Conservation (phyloP, 2,888 invertebrate genomes). For the Drosophila mulleri region DNA sequence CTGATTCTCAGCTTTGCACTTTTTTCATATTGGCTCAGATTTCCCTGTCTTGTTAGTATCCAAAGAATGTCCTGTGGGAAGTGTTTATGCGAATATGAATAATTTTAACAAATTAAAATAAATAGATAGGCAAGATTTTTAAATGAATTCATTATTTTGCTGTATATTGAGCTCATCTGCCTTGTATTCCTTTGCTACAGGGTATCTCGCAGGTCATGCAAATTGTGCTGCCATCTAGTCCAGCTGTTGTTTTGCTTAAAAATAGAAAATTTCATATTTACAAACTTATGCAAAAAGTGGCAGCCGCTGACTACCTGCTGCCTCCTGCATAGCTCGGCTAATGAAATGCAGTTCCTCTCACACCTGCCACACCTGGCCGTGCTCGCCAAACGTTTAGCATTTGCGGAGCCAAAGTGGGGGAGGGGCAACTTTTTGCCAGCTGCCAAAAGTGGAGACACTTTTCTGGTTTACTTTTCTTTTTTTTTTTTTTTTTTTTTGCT, state of each 20-base stretch:
- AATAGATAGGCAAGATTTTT: too few relatives aligned
- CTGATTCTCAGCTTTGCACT: slow-evolving; percentile 61
- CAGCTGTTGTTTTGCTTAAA: slow-evolving; percentile 52
- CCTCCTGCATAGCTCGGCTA: slow-evolving; percentile 55
- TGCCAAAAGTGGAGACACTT: slow-evolving; percentile 77
- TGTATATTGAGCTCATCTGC: too few relatives aligned
- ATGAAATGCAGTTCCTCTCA: slow-evolving; percentile 65
- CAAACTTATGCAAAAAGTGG: slow-evolving; percentile 77
- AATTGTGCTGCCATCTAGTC: neutral
- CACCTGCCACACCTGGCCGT: neutral
- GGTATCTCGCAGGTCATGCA: slow-evolving; percentile 12
- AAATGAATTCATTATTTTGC: too few relatives aligned
- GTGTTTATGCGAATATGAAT: neutral
- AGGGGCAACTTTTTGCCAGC: slow-evolving; percentile 69
- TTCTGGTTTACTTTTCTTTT: too few relatives aligned
- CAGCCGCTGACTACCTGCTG: slow-evolving; percentile 52
- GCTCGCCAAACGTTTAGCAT: slow-evolving; percentile 10
- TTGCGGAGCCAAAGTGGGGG: slow-evolving; percentile 41
- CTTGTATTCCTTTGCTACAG: neutral
- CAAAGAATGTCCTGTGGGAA: slow-evolving; percentile 18
- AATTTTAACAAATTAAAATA: neutral
- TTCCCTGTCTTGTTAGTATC: neutral
- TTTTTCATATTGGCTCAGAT: slow-evolving; percentile 23
- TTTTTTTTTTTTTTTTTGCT: slow-evolving; percentile 24
- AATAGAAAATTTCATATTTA: slow-evolving; percentile 68